Base-by-base conservation (phyloP, 2,888 invertebrate species). In the Pseudococcus longispinus region DNA sequence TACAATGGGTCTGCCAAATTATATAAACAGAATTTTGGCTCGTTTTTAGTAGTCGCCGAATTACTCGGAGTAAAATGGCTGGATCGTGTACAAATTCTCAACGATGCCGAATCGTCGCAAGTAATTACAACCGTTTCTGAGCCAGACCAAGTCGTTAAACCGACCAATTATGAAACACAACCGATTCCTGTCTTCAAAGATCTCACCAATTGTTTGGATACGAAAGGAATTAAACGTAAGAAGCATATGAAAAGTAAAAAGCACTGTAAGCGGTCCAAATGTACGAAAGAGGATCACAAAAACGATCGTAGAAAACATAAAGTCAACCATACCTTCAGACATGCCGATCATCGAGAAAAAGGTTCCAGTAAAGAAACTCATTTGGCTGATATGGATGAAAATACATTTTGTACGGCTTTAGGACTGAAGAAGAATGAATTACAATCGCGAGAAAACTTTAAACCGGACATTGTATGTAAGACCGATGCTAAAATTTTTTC, bases 311-410 rank as follows among this genome's bases (percentile, higher is more conserved):
- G 23, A 32, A 55, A 60, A 20, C 84, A 55, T 60, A 84, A 55
- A 20, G 15, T 60, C 60, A 84, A 26, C n/a, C 46, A 46, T 46
- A 8, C 32, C 82, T 9, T 32, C 84, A 60, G 42, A 26, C 42
- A 42, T 6, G 42, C 2, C 42, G 77, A 80, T 2, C 3, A 42
- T 20, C 11, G 55, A 23, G 51, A 51, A 2, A 83, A 29, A 46
- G 26, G 42, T 9, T n/a, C 85, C 9, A 2, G n/a, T 20, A 80
- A 80, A 80, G 80, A 80, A 37, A 86, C 86, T 29, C 77, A 86
- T 77, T 32, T 86, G 20, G 86, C 86, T 4, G 44, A 86, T 42
- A 86, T 86, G 86, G 86, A 86, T 20, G 86, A 86, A 55, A 80
- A 80, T 86, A 86, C 86, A 15, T 86, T 86, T 37, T 86, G 86